Percentiles rank a stretch among this genome's conserved stretches.
phyloP scores from a whole-genome alignment of 1,140 invertebrate genomes.

The Bicyclus anynana region DNA sequence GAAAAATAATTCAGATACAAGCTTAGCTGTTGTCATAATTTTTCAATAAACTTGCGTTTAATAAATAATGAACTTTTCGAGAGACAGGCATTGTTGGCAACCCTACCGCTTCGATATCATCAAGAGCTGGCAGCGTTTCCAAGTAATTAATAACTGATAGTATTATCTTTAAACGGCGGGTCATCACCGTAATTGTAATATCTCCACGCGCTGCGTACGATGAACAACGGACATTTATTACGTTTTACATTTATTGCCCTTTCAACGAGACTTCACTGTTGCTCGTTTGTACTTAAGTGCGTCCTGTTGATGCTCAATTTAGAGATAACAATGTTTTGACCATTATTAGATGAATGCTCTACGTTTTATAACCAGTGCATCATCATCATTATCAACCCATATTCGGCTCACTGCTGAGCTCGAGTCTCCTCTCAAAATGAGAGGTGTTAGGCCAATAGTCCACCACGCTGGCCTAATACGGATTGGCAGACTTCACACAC shows the following conservation, averaged over 20 bases:
- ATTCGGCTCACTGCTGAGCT: no score
- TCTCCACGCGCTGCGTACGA: slow-evolving; percentile 15
- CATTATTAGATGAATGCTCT: no score
- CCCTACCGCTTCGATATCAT: slow-evolving; percentile 9
- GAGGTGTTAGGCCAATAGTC: no score
- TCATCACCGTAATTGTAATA: slow-evolving; percentile 22
- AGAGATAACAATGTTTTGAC: background rate
- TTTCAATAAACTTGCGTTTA: background rate
- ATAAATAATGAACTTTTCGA: background rate
- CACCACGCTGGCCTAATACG: no score
- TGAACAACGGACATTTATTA: slow-evolving; percentile 16
- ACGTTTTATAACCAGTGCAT: no score
- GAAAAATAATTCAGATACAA: no score
- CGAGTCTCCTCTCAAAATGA: no score
- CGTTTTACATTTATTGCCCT: background rate
- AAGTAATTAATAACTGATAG: slow-evolving; percentile 42
- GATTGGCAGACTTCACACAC: no score
- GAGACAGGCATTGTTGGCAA: no score
- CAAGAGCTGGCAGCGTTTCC: slow-evolving; percentile 23
- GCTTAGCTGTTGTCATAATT: no score
- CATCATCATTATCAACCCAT: no score
- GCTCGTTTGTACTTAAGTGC: background rate
- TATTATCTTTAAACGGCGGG: slow-evolving; percentile 32
- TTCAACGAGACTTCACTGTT: slow-evolving; percentile 6
- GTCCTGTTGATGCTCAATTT: background rate